A percentile compares a stretch with the other conserved stretches of the same genome.
phyloP scores from a whole-genome alignment of 1,140 invertebrate species.

The Drosophila sechellia region DNA sequence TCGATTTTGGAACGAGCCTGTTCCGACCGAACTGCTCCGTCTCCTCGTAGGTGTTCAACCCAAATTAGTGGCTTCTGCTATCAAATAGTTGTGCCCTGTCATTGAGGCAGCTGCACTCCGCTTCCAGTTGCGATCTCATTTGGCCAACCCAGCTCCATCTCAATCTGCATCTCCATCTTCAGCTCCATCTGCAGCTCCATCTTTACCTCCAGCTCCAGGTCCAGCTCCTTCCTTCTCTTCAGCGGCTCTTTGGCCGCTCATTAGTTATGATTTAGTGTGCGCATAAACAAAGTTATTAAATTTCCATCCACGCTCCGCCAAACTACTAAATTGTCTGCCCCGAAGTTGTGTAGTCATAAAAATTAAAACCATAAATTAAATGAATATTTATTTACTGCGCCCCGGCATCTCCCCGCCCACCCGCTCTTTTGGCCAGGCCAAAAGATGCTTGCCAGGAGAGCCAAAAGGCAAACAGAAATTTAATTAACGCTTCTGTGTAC shows the following conservation, averaged over 20 bases:
- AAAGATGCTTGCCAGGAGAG: conserved; percentile 46
- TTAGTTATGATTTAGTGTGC: conserved; percentile 83
- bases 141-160: conserved; percentile 7
- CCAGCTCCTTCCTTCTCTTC: not conserved
- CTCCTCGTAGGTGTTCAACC: conserved; percentile 78
- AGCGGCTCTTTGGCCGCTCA: conserved; percentile 45
- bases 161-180: conserved; percentile 2
- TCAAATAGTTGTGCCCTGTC: conserved; percentile 71
- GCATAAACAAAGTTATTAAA: conserved; percentile 83
- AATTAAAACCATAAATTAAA: conserved; percentile 83
- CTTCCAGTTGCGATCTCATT: conserved; percentile 5
- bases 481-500: conserved; percentile 82
- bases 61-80: conserved; percentile 76
- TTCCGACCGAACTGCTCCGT: conserved; percentile 34
- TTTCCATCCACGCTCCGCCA: conserved; percentile 79
- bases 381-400: conserved; percentile 79
- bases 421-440: conserved; percentile 3
- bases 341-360: conserved; percentile 81
- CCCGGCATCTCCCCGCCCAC: conserved; percentile 7
- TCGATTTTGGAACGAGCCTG: conserved; percentile 25
- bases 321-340: conserved; percentile 81
- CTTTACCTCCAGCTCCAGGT: conserved; percentile 6
- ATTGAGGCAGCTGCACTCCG: conserved; percentile 54
- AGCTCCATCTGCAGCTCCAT: conserved; percentile 8
- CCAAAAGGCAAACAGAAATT: conserved; percentile 69